Base-by-base conservation (phyloP, 2,113 vertebrate species). In the Sander lucioperca region DNA sequence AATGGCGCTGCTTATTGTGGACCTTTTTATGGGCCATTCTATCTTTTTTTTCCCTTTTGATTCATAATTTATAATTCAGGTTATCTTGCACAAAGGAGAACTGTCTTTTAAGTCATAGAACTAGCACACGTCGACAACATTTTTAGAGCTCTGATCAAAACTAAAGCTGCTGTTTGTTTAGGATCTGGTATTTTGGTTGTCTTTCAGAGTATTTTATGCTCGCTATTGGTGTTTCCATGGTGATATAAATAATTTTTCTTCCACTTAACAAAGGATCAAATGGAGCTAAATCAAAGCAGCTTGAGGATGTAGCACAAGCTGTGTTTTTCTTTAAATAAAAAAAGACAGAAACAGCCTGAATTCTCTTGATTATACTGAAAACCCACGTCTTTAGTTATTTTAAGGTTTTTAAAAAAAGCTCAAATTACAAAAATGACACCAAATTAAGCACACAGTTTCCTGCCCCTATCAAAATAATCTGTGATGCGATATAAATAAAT, bases 61-160 rank as follows among this genome's bases (percentile, higher is more conserved):
- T 91, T 78, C 87, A 87, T 87, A 66, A 84, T 94, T 83, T 89
- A 93, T 93, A 79, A 89, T 81, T 84, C 39, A 84, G 69, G 59
- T 82, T 70, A 81, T 85, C 59, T 69, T 9, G 16, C 64, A 71
- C 25, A 75, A 43, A 86, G 39, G 54, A 82, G 23, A 72, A 62
- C 74, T 81, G 74, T 83, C 80, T 85, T 84, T 67, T n/a, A 87
- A 82, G 77, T 82, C 77, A 77, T 11, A 61, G 45, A 79, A 80
- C 36, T 45, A 89, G 80, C 6, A 50, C 25, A 74, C 68, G 39
- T 69, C 84, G 77, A 80, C 83, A 86, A 83, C 53, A 66, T 67
- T 69, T 59, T 23, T 21, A 47, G 48, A 81, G 50, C 80, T 70
- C 56, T 78, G 74, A 89, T 88, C 86, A 81, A 79, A 89, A 80